Conservation (phyloP, 2,888 invertebrate genomes). For the Morpho deidamia region DNA sequence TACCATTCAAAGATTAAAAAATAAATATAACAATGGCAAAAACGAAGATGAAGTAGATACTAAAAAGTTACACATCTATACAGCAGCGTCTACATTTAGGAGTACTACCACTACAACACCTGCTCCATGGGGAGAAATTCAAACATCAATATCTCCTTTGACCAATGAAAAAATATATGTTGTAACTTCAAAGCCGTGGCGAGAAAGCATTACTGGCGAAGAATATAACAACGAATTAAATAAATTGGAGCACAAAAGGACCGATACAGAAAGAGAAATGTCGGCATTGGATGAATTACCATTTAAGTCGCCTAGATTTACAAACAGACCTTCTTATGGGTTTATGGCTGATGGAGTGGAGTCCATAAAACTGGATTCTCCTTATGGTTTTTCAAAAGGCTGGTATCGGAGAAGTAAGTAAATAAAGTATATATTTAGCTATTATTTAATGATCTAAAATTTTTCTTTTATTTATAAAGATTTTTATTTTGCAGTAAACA, state of each 20-base stretch:
- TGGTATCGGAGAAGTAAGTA: constrained; percentile 71
- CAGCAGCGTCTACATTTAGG: constrained; percentile 61
- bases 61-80: constrained; percentile 59
- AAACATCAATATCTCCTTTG: constrained; percentile 85
- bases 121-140: constrained; percentile 82
- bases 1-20: constrained; percentile 50
- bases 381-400: constrained; percentile 59
- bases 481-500: constrained; percentile 71
- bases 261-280: constrained; percentile 37
- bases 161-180: constrained; percentile 90
- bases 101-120: constrained; percentile 55
- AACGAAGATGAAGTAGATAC: constrained; percentile 42
- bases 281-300: constrained; percentile 46
- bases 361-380: constrained; percentile 49
- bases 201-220: constrained; percentile 44
- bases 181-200: constrained; percentile 86
- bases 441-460: not conserved
- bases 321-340: constrained; percentile 77
- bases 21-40: constrained; percentile 39
- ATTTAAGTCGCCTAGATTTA: constrained; percentile 74
- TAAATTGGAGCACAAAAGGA: constrained; percentile 55
- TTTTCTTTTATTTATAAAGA: no score
- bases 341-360: constrained; percentile 54
- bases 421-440: not conserved
- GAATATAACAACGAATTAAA: constrained; percentile 47